Base-by-base conservation (phyloP, 2,888 invertebrate genomes). In the Priocnemis perturbator region DNA sequence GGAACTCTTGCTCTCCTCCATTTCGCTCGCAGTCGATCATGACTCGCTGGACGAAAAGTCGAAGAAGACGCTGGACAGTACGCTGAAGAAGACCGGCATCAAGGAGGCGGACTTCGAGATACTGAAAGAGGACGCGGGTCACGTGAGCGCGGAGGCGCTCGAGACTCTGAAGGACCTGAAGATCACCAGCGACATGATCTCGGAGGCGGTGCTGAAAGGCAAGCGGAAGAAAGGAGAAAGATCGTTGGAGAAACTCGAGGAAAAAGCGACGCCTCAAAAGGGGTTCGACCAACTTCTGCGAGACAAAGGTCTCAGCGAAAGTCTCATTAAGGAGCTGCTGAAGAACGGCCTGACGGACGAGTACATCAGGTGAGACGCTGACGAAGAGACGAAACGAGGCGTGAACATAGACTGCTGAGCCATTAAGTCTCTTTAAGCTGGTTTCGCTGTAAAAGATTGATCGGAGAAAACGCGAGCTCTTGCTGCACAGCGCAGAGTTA, bases 281-380 rank as follows among this genome's bases (percentile, higher is more conserved):
- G 11, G 19, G 0, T 21, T 58, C 1, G n/a, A 3, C 0, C 14
- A 30, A 20, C 59, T 78, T 23, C 60, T 81, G 4, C 64, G 58
- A 0, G 57, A 67, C 15, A 76, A 67, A 73, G 73, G 50, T 0
- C 37, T 76, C 1, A 79, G 73, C 47, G 52, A 64, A n/a, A 71
- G 69, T 19, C 66, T 82, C 23, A 23, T 69, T 0, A 45, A 58
- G 11, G 67, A 56, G 15, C 70, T 81, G 23, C 20, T 78, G 1
- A 30, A 63, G 14, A 20, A 57, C 44, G 77, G 74, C 20, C 58
- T 77, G 21, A 77, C 73, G 1, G 76, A 79, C n/a, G 74, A 79
- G 53, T 62, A 61, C 4, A 58, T 63, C 23, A 78, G 71, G 83
- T 82, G 23, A 65, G 7, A 48, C 14, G 26, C 2, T 21, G 21